Conservation (phyloP, 2,888 invertebrate species). For the Epinotia demarniana region DNA sequence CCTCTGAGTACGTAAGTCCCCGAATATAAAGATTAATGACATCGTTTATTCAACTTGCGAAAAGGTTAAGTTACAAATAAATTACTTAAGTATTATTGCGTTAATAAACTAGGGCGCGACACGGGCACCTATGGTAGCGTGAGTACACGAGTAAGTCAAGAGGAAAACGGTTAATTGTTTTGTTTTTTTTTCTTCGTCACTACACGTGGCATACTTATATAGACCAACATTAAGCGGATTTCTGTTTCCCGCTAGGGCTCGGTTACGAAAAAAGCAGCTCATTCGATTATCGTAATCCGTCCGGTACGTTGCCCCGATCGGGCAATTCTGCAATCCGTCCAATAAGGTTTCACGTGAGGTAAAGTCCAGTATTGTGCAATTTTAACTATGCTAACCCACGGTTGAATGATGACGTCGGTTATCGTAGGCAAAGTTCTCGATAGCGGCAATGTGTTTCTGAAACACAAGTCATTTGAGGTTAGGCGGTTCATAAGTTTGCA, state of each 20-base stretch:
- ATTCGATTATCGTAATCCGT: conserved; percentile 42
- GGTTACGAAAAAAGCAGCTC: conserved; percentile 43
- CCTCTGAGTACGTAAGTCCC: conserved; percentile 37
- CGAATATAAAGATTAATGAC: conserved; percentile 46
- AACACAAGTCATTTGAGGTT: conserved; percentile 66
- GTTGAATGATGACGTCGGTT: conserved; percentile 41
- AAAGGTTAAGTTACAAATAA: conserved; percentile 45
- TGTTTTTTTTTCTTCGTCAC: conserved; percentile 8
- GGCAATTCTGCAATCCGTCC: conserved; percentile 27
- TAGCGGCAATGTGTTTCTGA: conserved; percentile 53
- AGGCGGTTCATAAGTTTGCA: conserved; percentile 71
- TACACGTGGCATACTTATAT: conserved; percentile 19
- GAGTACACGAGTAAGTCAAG: conserved; percentile 21
- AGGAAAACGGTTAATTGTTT: conserved; percentile 34
- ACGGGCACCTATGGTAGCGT: conserved; percentile 34
- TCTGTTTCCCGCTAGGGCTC: conserved; percentile 27
- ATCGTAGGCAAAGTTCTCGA: conserved; percentile 36
- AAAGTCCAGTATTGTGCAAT: conserved; percentile 35
- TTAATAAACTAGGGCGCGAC: conserved; percentile 43
- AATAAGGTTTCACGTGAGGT: conserved; percentile 36
- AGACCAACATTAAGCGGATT: conserved; percentile 40
- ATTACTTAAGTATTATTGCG: conserved; percentile 41
- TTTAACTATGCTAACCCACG: conserved; percentile 29
- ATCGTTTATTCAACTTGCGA: conserved; percentile 46
- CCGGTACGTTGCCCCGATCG: conserved; percentile 24